Percentiles rank a stretch among this genome's conserved stretches.
Evolutionary conservation across 2,797 vertebrate species (phyloP).

Genomic region (Kryptolebias ocellatus): DNA sequence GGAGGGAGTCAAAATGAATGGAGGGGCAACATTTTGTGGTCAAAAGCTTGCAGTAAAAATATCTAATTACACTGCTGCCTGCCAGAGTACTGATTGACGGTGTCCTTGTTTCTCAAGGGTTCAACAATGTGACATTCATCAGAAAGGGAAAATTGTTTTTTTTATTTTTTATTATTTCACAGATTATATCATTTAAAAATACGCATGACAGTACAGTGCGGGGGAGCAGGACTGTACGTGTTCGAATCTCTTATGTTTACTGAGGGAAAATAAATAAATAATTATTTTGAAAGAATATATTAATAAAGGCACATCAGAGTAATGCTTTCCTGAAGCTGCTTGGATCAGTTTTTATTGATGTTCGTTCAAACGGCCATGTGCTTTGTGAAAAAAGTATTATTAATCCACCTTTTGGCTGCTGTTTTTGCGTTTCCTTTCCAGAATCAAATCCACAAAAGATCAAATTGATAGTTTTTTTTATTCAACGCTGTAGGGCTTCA

Average conservation of each 20-base stretch:
- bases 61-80: slow-evolving; percentile 42
- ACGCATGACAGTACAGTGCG: too few species aligned
- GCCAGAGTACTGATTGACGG: slow-evolving; percentile 14
- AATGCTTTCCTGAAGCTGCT: too few species aligned
- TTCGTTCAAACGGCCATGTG: background rate
- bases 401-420: background rate
- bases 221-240: too few species aligned
- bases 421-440: background rate
- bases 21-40: slow-evolving; percentile 15
- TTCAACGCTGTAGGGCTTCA: background rate
- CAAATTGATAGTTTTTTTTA: background rate
- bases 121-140: slow-evolving; percentile 4
- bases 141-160: background rate
- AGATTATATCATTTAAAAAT: slow-evolving; percentile 12
- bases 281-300: too few species aligned
- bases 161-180: background rate
- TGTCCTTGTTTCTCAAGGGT: slow-evolving; percentile 39
- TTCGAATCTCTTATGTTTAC: too few species aligned
- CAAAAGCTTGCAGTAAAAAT: slow-evolving; percentile 24
- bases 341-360: background rate
- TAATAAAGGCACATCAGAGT: too few species aligned
- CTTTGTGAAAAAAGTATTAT: background rate
- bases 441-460: background rate
- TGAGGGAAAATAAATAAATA: too few species aligned
- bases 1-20: slow-evolving; percentile 22